These are phyloP conservation scores for Copidosoma floridanum DNA, from an alignment of 1,140 invertebrate species.

Conservation along the genomic window DNA sequence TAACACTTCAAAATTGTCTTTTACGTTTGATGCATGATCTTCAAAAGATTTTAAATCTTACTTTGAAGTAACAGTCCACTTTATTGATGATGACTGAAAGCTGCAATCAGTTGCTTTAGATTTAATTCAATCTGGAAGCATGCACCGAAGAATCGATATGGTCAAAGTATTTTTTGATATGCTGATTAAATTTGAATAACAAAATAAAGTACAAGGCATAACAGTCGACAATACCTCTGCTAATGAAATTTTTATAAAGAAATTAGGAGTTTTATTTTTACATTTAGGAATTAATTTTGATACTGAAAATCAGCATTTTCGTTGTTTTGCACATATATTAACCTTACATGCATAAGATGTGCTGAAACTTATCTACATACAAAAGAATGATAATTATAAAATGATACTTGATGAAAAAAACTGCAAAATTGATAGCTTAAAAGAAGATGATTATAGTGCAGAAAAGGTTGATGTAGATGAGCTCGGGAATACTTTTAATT, in stretches of 20 bases:
- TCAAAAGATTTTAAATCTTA: conserved; percentile 20
- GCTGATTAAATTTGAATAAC: conserved; percentile 35
- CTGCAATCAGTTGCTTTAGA: conserved; percentile 40
- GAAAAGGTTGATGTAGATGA: background rate
- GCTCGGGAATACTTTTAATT: background rate
- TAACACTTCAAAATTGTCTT: conserved; percentile 42
- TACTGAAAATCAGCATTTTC: background rate
- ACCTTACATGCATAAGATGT: background rate
- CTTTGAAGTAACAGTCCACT: conserved; percentile 11
- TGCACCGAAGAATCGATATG: conserved; percentile 44
- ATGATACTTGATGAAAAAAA: background rate
- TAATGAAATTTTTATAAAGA: conserved; percentile 27
- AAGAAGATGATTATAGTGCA: background rate
- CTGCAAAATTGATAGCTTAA: background rate
- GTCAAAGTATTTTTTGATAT: conserved; percentile 38
- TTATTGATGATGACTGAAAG: conserved; percentile 42
- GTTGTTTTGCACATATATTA: background rate
- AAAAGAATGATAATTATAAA: background rate
- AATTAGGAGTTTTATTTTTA: background rate
- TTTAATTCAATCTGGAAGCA: conserved; percentile 41
- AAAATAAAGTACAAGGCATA: conserved; percentile 37
- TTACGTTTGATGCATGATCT: conserved; percentile 45
- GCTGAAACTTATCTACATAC: background rate
- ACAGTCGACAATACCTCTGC: conserved; percentile 32
- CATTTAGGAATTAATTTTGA: background rate